These are phyloP conservation scores for Colaptes auratus DNA, from an alignment of 2,113 vertebrate species.

Conservation along the genomic window DNA sequence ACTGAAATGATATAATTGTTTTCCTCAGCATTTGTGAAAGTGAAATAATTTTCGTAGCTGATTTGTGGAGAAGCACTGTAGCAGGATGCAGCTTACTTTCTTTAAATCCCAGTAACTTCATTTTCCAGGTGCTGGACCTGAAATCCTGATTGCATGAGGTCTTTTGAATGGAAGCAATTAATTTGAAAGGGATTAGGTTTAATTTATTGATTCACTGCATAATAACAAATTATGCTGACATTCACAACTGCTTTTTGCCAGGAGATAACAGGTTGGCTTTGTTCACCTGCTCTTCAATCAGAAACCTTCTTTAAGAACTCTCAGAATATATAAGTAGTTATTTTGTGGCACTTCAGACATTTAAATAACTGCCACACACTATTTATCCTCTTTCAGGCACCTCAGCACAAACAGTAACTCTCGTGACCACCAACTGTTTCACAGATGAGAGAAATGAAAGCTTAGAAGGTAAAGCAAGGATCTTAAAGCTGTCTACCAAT, in stretches of 20 bases:
- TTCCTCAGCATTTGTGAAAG: background rate
- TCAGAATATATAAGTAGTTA: background rate
- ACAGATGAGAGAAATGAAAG: background rate
- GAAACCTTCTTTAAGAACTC: background rate
- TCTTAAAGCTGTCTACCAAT: background rate
- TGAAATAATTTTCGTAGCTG: background rate
- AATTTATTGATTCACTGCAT: background rate
- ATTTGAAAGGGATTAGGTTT: background rate
- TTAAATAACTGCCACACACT: background rate
- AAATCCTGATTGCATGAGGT: background rate
- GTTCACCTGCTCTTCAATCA: background rate
- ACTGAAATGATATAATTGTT: background rate
- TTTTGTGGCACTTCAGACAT: background rate
- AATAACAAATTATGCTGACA: background rate
- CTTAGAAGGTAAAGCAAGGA: background rate
- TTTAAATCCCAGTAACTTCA: background rate
- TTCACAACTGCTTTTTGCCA: background rate
- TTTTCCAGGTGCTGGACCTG: background rate
- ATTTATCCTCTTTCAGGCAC: background rate
- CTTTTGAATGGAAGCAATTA: background rate
- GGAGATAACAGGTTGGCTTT: background rate
- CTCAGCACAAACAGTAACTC: background rate
- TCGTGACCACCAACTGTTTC: background rate
- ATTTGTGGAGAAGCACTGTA: background rate
- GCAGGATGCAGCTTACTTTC: background rate